A percentile compares a stretch with the other conserved stretches of the same genome.
Evolutionary conservation across 2,888 invertebrate species (phyloP).

Genomic region (Pomacea canaliculata): DNA sequence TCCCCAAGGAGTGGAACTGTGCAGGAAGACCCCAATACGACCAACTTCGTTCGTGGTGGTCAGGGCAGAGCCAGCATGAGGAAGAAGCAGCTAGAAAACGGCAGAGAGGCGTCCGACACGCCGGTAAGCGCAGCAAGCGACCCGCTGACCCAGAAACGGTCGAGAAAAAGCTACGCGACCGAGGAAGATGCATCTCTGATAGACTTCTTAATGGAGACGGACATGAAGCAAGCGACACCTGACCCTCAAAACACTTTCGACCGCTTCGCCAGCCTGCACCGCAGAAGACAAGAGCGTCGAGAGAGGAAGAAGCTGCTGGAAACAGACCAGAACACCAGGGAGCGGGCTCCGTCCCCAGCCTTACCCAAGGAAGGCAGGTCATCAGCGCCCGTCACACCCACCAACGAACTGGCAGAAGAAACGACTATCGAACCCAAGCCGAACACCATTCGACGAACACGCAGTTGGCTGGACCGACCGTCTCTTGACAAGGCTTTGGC

Average conservation of each 20-base stretch:
- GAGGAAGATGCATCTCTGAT: slow-evolving; percentile 51
- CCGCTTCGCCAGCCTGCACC: slow-evolving; percentile 55
- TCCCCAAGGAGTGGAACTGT: background rate
- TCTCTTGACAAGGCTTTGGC: slow-evolving; percentile 26
- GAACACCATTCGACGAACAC: slow-evolving; percentile 39
- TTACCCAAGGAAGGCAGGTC: background rate
- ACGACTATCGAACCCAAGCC: slow-evolving; percentile 30
- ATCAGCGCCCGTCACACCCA: slow-evolving; percentile 13
- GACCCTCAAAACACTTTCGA: slow-evolving; percentile 48
- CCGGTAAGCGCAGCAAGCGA: slow-evolving; percentile 25
- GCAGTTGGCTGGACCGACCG: slow-evolving; percentile 44
- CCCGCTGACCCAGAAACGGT: slow-evolving; percentile 35
- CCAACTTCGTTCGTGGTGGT: background rate
- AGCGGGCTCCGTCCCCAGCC: slow-evolving; percentile 58
- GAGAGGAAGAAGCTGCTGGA: slow-evolving; percentile 33
- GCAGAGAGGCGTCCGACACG: background rate
- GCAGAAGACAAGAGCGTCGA: slow-evolving; percentile 47
- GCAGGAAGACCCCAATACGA: background rate
- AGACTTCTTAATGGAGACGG: slow-evolving; percentile 52
- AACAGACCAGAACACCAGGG: slow-evolving; percentile 49
- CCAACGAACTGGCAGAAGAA: slow-evolving; percentile 38
- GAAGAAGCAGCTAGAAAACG: too few species aligned
- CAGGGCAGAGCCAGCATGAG: too few species aligned
- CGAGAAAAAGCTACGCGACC: slow-evolving; percentile 46
- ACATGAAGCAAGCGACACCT: slow-evolving; percentile 33